These are phyloP conservation scores for Paralichthys olivaceus DNA, from an alignment of 2,113 vertebrate species.

Conservation along the genomic window DNA sequence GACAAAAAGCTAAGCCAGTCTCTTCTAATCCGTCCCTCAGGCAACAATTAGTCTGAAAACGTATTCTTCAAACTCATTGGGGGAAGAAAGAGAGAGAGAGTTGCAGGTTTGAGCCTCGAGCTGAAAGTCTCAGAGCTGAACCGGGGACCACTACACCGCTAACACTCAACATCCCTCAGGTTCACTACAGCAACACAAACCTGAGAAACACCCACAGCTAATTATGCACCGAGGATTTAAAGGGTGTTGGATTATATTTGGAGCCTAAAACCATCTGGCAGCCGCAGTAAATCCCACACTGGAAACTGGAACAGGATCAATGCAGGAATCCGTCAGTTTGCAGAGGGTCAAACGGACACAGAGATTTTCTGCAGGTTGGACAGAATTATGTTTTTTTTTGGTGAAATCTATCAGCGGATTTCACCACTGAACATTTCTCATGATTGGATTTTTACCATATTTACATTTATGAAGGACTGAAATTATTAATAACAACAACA, in stretches of 20 bases:
- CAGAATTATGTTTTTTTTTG: too few relatives aligned
- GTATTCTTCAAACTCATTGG: constrained; percentile 8
- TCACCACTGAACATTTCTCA: neutral
- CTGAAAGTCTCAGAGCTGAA: constrained; percentile 18
- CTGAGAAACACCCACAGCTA: constrained; percentile 38
- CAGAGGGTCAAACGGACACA: neutral
- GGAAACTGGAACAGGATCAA: constrained; percentile 23
- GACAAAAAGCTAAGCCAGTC: neutral
- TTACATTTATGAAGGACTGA: neutral
- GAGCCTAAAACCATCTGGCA: constrained; percentile 25
- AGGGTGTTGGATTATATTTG: constrained; percentile 34
- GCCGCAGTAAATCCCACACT: constrained; percentile 16
- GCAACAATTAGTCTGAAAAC: constrained; percentile 57
- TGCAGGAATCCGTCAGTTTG: constrained; percentile 4
- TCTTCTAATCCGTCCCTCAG: constrained; percentile 29
- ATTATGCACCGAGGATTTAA: constrained; percentile 45
- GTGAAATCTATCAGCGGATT: neutral
- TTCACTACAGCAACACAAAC: constrained; percentile 21
- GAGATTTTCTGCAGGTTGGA: too few relatives aligned
- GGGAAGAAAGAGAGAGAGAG: neutral
- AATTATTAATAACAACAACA: too few relatives aligned
- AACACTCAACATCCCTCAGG: constrained; percentile 5
- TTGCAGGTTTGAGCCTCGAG: constrained; percentile 31
- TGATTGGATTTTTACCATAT: neutral
- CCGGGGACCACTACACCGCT: neutral